These are phyloP conservation scores for Drosophila cyrtoloma DNA, from an alignment of 2,888 invertebrate species.

Conservation along the genomic window DNA sequence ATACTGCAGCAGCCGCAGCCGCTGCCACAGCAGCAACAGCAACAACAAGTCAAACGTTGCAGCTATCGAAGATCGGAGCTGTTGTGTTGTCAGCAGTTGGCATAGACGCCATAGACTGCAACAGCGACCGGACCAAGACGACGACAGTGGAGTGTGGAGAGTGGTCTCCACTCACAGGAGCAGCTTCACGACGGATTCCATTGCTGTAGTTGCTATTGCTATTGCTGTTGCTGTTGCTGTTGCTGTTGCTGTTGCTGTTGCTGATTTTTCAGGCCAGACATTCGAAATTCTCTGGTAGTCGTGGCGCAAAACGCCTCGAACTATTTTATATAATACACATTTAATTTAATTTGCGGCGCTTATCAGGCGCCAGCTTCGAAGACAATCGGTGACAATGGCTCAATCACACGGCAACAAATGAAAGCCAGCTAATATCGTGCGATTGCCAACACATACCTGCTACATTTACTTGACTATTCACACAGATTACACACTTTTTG, in stretches of 20 bases:
- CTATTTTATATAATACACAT: slow-evolving; percentile 66
- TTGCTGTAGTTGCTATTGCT: slow-evolving; percentile 17
- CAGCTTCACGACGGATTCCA: slow-evolving; percentile 60
- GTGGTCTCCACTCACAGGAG: slow-evolving; percentile 18
- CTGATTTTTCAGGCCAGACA: slow-evolving; percentile 28
- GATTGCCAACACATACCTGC: slow-evolving; percentile 21
- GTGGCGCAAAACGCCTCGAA: slow-evolving; percentile 58
- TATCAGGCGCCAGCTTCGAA: slow-evolving; percentile 80
- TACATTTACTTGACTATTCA: not conserved
- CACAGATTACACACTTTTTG: slow-evolving; percentile 9
- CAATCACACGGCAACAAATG: slow-evolving; percentile 59
- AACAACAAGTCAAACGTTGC: slow-evolving; percentile 73
- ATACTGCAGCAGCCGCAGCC: slow-evolving; percentile 59
- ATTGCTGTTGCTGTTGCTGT: not conserved
- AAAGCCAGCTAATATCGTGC: slow-evolving; percentile 42
- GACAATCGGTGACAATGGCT: slow-evolving; percentile 77
- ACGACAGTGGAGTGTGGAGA: not conserved
- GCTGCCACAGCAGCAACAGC: slow-evolving; percentile 42
- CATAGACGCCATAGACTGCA: slow-evolving; percentile 32
- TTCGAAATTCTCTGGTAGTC: slow-evolving; percentile 45
- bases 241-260: not conserved
- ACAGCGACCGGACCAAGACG: not conserved
- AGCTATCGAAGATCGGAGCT: slow-evolving; percentile 77
- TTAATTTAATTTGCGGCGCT: slow-evolving; percentile 77
- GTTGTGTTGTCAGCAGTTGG: slow-evolving; percentile 58